Evolutionary conservation across 2,113 vertebrate genomes (phyloP).

Genomic region (Ranitomeya variabilis): DNA sequence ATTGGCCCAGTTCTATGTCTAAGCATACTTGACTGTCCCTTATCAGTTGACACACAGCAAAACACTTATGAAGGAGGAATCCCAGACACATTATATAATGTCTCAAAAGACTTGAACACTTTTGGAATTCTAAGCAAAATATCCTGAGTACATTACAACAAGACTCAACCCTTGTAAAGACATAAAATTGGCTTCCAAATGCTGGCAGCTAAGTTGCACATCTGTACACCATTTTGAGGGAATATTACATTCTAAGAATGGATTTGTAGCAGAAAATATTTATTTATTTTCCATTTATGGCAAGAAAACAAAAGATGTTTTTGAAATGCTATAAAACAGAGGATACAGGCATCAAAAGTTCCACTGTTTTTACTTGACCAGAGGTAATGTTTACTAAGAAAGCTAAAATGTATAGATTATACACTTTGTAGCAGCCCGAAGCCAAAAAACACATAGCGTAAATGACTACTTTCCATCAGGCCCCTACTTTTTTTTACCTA

Average conservation of each 20-base stretch:
- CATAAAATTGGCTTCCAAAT: background rate
- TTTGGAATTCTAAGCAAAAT: conserved; percentile 34
- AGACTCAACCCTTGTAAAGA: conserved; percentile 24
- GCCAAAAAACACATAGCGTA: conserved; percentile 70
- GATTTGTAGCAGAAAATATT: conserved; percentile 7
- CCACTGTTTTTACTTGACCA: conserved; percentile 63
- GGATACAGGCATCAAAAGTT: conserved; percentile 62
- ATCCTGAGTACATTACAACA: background rate
- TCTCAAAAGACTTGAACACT: conserved; percentile 42
- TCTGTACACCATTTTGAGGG: conserved; percentile 30
- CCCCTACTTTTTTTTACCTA: conserved; percentile 64
- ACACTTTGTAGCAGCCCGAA: conserved; percentile 55
- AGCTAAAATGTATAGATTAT: conserved; percentile 70
- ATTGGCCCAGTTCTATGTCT: conserved; percentile 8
- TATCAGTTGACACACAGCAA: conserved; percentile 49
- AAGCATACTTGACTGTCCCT: conserved; percentile 12
- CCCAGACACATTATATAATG: conserved; percentile 54
- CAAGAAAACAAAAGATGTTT: conserved; percentile 58
- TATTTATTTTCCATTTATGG: conserved; percentile 35
- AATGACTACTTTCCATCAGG: conserved; percentile 67
- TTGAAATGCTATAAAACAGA: conserved; percentile 58
- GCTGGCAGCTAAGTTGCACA: conserved; percentile 18
- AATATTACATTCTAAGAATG: background rate
- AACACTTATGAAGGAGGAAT: conserved; percentile 29
- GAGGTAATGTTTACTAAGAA: conserved; percentile 72